A percentile compares a stretch with the other conserved stretches of the same genome.
Conservation (phyloP, 2,888 invertebrate species). For the Drosophila siamana region DNA sequence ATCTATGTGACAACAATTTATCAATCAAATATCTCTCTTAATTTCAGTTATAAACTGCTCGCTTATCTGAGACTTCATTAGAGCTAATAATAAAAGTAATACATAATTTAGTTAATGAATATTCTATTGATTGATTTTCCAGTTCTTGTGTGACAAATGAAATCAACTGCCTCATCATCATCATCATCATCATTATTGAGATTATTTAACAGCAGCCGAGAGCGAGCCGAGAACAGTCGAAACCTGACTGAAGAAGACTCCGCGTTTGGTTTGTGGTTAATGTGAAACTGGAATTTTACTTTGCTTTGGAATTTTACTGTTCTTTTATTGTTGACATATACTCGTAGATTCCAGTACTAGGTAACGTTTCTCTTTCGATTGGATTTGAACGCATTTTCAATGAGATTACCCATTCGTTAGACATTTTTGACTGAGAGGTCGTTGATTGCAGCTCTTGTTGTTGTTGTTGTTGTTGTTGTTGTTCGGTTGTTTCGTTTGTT, state of each 20-base stretch:
- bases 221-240: too few species aligned
- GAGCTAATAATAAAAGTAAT: background rate
- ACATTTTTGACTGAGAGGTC: slow-evolving; percentile 14
- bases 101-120: slow-evolving; percentile 20
- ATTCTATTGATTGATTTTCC: slow-evolving; percentile 35
- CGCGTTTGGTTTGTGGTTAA: background rate
- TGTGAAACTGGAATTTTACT: slow-evolving; percentile 14
- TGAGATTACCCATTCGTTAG: slow-evolving; percentile 35
- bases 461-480: background rate
- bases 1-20: too few species aligned
- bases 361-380: slow-evolving; percentile 21
- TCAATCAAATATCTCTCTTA: too few species aligned
- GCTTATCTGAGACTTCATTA: background rate
- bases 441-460: slow-evolving; percentile 32
- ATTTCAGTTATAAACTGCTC: too few species aligned
- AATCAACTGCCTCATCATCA: slow-evolving; percentile 12
- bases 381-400: slow-evolving; percentile 40
- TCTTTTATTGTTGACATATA: slow-evolving; percentile 20
- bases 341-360: background rate
- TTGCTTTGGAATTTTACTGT: slow-evolving; percentile 21
- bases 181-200: slow-evolving; percentile 11
- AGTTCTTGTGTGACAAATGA: slow-evolving; percentile 17
- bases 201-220: background rate
- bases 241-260: slow-evolving; percentile 17
- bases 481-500: slow-evolving; percentile 40